phyloP scores from a whole-genome alignment of 1,140 invertebrate species.

The Drosophila bipectinata region DNA sequence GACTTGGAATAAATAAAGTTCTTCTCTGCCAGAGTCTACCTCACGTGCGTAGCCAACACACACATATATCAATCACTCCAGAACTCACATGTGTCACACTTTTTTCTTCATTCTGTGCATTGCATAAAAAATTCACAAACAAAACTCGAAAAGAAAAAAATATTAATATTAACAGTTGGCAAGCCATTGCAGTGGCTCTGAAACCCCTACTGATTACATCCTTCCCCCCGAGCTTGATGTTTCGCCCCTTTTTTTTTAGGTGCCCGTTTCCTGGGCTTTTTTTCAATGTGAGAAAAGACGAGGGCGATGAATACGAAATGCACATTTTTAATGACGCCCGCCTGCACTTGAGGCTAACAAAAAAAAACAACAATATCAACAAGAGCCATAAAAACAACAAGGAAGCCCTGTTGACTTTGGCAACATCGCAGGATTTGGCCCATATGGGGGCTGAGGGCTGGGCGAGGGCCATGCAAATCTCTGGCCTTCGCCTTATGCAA shows the following conservation, averaged over 20 bases:
- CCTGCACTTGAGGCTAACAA: constrained; percentile 66
- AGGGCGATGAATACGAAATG: constrained; percentile 65
- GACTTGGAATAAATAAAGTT: constrained; percentile 13
- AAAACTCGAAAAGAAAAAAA: constrained; percentile 14
- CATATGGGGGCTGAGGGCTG: constrained; percentile 26
- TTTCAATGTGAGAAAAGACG: constrained; percentile 22
- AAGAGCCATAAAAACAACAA: constrained; percentile 39
- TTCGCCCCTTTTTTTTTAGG: constrained; percentile 3
- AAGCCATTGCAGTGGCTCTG: constrained; percentile 12
- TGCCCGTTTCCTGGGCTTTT: constrained; percentile 50
- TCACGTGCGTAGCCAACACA: constrained; percentile 56
- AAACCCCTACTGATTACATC: constrained; percentile 18
- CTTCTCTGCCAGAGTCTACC: constrained; percentile 12
- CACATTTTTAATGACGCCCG: constrained; percentile 77
- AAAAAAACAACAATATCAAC: constrained; percentile 22
- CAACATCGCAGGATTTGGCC: constrained; percentile 46
- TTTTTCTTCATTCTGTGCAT: constrained; percentile 40
- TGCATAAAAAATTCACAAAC: constrained; percentile 59
- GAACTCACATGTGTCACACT: constrained; percentile 55
- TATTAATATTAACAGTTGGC: constrained; percentile 32
- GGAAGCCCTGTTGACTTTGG: constrained; percentile 62
- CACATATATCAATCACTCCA: constrained; percentile 65
- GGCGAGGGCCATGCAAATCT: constrained; percentile 6
- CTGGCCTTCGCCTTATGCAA: constrained; percentile 76
- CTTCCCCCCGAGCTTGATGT: neutral